Percentiles rank a stretch among this genome's conserved stretches.
Evolutionary conservation across 2,888 invertebrate species (phyloP).

Genomic region (Cerceris ruficornis): DNA sequence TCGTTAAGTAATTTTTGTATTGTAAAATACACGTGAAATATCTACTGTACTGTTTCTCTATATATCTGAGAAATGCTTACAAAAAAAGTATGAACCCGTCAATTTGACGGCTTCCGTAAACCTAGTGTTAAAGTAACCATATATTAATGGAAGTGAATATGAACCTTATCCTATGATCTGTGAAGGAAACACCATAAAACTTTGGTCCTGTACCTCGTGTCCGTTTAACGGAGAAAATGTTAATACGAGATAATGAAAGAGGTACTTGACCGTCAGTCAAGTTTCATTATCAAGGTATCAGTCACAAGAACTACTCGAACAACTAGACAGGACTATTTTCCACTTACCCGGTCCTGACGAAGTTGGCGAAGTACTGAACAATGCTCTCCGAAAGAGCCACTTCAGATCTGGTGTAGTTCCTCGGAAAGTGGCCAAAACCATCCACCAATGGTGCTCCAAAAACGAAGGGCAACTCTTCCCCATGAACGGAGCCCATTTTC

Average conservation of each 20-base stretch:
- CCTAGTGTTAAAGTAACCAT: too few relatives aligned
- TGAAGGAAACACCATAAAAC: too few relatives aligned
- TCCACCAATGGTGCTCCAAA: constrained; percentile 95
- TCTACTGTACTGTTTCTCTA: too few relatives aligned
- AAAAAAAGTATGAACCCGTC: too few relatives aligned
- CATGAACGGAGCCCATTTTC: constrained; percentile 96
- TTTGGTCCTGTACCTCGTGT: too few relatives aligned
- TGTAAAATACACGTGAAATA: too few relatives aligned
- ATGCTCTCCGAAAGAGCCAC: constrained; percentile 93
- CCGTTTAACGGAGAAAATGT: not conserved
- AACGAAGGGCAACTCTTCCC: constrained; percentile 94
- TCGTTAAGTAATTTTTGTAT: too few relatives aligned
- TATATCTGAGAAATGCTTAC: too few relatives aligned
- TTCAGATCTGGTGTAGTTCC: constrained; percentile 94
- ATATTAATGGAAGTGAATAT: too few relatives aligned
- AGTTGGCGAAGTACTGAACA: constrained; percentile 94
- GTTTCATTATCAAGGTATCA: not conserved
- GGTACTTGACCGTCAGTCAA: not conserved
- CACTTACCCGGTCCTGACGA: constrained; percentile 93
- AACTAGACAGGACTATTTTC: not conserved
- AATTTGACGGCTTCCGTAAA: too few relatives aligned
- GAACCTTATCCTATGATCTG: too few relatives aligned
- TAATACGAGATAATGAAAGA: not conserved
- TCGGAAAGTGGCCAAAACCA: constrained; percentile 91
- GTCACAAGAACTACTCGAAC: not conserved